Percentiles rank a stretch among this genome's conserved stretches.
Conservation (phyloP, 2,888 invertebrate genomes). For the Eremobia ochroleuca region DNA sequence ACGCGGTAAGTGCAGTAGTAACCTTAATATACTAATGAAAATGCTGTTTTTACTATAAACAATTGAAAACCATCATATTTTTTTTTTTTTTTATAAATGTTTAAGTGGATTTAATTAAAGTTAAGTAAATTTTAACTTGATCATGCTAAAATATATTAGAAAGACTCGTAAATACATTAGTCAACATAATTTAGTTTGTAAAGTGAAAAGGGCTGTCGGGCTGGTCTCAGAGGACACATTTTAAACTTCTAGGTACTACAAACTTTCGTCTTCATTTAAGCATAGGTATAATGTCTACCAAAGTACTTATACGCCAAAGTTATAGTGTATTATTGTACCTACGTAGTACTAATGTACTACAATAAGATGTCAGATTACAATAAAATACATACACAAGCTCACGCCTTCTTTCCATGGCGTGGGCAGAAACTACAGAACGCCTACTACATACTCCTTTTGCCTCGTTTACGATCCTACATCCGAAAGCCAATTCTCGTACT, state of each 20-base stretch:
- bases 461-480: too few species aligned
- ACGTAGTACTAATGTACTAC: not conserved
- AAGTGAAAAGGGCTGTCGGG: slow-evolving; percentile 2
- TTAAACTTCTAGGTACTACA: slow-evolving; percentile 6
- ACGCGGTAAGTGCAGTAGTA: not conserved
- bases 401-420: too few species aligned
- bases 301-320: not conserved
- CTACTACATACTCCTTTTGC: too few species aligned
- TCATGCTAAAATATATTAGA: not conserved
- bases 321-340: not conserved
- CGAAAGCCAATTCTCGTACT: too few species aligned
- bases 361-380: not conserved
- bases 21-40: not conserved
- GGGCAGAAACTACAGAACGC: too few species aligned
- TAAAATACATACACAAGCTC: too few species aligned
- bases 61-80: too few species aligned
- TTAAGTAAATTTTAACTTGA: not conserved
- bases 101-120: too few species aligned
- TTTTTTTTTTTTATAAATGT: too few species aligned
- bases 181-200: not conserved
- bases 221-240: slow-evolving; percentile 5
- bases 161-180: slow-evolving; percentile 6
- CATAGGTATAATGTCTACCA: too few species aligned
- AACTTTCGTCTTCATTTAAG: not conserved
- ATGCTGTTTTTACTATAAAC: not conserved